Base-by-base conservation (phyloP, 1,140 invertebrate genomes). In the Uloborus diversus region DNA sequence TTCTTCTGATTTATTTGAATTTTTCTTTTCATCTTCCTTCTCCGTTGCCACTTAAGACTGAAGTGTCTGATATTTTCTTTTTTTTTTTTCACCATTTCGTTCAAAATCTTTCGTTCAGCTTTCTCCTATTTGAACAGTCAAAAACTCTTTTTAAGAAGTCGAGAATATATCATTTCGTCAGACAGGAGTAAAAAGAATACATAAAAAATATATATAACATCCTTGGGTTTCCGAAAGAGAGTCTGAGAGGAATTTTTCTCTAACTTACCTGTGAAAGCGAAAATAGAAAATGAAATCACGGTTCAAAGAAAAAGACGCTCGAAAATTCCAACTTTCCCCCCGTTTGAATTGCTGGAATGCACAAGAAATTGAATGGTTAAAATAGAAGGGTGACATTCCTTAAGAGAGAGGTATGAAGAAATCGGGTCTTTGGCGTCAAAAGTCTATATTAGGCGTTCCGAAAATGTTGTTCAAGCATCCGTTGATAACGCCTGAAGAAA, bases 211-310 rank as follows among this genome's bases (percentile, higher is more conserved):
- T n/a, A 17, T n/a, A 57, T 57, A 25, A 20, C 11, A 27, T 57
- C 13, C 53, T 57, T 49, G 23, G 7, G 23, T 57, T n/a, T 11
- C 27, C 14, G n/a, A 57, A 57, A 57, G 27, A 57, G 20, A 25
- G 25, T 1, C 47, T 49, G 25, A 17, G 7, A 57, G 4, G 13
- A 20, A 4, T 27, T 57, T 23, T 57, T 57, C 25, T 25, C 13
- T 11, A 20, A 25, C 27, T 73, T 61, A 73, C 56, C 56, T 73
- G 53, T 73, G 69, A 73, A 73, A 73, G 69, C 53, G 69, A 73
- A 73, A 73, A 73, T 73, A 73, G 69, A 73, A 73, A 61, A 61
- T 73, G 69, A 73, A 73, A 73, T 73, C 35, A 42, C 33, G 69
- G 61, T 73, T 53, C 56, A 73, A 59, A 30, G 30, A 68, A 70